Evolutionary conservation across 2,113 vertebrate genomes (phyloP).

Genomic region (Spermophilus dauricus): DNA sequence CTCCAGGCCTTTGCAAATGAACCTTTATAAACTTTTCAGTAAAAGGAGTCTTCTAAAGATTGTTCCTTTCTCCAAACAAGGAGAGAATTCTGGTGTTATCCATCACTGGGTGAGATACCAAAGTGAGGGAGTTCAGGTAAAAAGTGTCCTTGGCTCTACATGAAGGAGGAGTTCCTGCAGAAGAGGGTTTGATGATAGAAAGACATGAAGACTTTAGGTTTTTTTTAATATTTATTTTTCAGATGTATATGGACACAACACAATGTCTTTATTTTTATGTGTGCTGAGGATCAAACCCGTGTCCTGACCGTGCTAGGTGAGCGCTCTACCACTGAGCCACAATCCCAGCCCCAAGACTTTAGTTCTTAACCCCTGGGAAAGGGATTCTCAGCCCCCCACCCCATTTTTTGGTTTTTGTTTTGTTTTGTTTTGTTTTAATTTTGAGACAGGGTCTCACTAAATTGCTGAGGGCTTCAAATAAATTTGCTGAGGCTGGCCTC

Average conservation of each 20-base stretch:
- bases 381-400: neutral
- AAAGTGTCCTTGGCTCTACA: neutral
- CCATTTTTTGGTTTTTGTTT: neutral
- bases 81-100: neutral
- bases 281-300: no score
- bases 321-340: no score
- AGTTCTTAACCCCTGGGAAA: neutral
- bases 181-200: neutral
- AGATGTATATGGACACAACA: no score
- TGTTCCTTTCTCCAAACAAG: neutral
- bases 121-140: neutral
- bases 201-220: neutral
- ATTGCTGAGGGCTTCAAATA: no score
- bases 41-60: neutral
- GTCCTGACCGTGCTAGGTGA: no score
- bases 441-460: no score
- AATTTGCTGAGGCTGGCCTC: no score
- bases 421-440: no score
- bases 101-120: neutral
- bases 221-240: no score
- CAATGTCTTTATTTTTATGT: no score
- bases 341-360: neutral
- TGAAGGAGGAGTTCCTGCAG: neutral
- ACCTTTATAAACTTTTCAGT: neutral
- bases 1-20: neutral